Evolutionary conservation across 2,888 invertebrate genomes (phyloP).

Genomic region (Cephus runcator): DNA sequence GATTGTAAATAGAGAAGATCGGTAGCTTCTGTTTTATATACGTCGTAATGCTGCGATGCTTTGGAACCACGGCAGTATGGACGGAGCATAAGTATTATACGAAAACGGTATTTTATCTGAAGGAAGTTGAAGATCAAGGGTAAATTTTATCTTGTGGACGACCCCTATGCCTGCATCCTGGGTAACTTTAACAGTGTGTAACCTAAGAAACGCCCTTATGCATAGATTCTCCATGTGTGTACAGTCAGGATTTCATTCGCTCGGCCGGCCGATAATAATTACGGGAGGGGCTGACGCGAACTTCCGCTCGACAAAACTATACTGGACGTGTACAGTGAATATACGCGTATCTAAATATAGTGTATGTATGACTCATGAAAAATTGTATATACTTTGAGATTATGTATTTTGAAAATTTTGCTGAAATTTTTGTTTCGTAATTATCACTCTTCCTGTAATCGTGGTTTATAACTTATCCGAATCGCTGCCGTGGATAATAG

Average conservation of each 20-base stretch:
- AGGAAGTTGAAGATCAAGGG: not conserved
- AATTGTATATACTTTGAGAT: not conserved
- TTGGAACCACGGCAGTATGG: not conserved
- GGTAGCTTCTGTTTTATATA: not conserved
- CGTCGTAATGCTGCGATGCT: not conserved
- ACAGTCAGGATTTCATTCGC: not conserved
- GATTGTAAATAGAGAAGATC: not conserved
- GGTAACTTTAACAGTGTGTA: not conserved
- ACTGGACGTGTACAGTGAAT: not conserved
- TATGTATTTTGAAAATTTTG: not conserved
- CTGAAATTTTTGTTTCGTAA: too few species aligned
- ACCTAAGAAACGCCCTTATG: not conserved
- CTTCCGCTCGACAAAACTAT: constrained; percentile 31
- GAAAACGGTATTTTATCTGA: not conserved
- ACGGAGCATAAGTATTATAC: not conserved
- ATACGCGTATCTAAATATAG: not conserved
- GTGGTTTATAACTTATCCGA: not conserved
- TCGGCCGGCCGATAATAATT: not conserved
- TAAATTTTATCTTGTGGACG: not conserved
- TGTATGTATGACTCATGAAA: not conserved
- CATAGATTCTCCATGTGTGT: not conserved
- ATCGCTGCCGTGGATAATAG: not conserved
- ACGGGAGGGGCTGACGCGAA: constrained; percentile 33
- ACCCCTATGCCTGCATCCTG: not conserved
- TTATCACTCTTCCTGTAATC: not conserved